phyloP scores from a whole-genome alignment of 2,113 vertebrate species.

The Oenanthe melanoleuca region DNA sequence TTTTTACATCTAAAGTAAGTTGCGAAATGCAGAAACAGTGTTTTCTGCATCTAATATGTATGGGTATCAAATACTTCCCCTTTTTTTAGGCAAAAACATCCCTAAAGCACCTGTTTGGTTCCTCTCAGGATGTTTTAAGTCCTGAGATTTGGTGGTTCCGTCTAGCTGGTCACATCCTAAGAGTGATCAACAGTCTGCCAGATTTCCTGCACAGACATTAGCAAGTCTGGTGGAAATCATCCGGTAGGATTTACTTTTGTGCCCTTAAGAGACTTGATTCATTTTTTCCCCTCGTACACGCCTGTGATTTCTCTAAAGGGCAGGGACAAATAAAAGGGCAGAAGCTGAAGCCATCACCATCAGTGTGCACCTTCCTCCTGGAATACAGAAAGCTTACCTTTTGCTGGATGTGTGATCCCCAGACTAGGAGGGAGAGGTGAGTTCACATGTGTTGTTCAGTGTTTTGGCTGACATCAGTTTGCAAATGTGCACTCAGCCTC shows the following conservation, averaged over 20 bases:
- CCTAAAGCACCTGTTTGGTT: neutral
- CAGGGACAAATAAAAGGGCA: neutral
- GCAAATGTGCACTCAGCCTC: neutral
- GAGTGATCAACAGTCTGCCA: slow-evolving; percentile 40
- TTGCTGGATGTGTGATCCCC: accelerated
- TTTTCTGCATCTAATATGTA: neutral
- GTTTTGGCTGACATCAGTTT: neutral
- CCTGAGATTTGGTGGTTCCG: neutral
- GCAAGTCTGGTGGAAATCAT: neutral
- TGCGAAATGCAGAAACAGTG: neutral
- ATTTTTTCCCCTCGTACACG: neutral
- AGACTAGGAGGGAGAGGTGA: neutral
- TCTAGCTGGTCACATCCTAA: neutral
- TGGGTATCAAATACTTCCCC: neutral
- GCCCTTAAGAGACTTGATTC: neutral
- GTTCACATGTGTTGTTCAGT: accelerated
- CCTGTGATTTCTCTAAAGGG: neutral
- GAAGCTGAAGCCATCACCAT: neutral
- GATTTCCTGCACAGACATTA: slow-evolving; percentile 47
- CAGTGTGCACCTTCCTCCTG: neutral
- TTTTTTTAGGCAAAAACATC: neutral
- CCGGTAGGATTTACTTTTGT: slow-evolving; percentile 26
- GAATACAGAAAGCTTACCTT: neutral
- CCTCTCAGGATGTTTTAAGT: neutral
- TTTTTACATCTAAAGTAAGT: neutral